phyloP scores from a whole-genome alignment of 2,113 vertebrate genomes.

The Mus musculus region DNA sequence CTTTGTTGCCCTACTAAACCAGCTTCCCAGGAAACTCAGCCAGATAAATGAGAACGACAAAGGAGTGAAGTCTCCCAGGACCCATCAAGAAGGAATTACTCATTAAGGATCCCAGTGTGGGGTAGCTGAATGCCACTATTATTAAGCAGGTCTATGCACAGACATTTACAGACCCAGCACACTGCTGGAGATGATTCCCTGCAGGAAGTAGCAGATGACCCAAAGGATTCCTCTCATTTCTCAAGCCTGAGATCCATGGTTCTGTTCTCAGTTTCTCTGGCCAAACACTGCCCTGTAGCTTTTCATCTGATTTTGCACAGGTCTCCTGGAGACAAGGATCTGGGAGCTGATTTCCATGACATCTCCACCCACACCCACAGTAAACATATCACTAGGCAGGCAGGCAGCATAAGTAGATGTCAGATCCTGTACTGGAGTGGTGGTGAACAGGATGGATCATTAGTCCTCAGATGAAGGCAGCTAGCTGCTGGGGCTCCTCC shows the following conservation, averaged over 20 bases:
- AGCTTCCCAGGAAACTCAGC: constrained; percentile 43
- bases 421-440: neutral
- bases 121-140: neutral
- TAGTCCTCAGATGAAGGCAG: neutral
- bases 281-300: rapidly evolving
- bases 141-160: constrained; percentile 21
- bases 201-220: neutral
- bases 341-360: neutral
- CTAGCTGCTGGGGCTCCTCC: neutral
- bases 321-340: neutral
- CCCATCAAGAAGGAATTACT: constrained; percentile 5
- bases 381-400: neutral
- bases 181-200: neutral
- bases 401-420: neutral
- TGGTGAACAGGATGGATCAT: neutral
- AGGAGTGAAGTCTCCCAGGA: constrained; percentile 15
- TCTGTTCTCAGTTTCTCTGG: neutral
- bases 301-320: neutral
- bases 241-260: neutral
- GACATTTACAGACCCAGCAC: neutral
- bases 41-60: constrained; percentile 54
- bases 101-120: constrained; percentile 23
- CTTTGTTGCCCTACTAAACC: constrained; percentile 21
- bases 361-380: neutral
- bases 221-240: neutral